Evolutionary conservation across 2,888 invertebrate genomes (phyloP), one percentile per base, ranked within the genome.

Genomic region (Vannuccia rotundouncinata): DNA sequence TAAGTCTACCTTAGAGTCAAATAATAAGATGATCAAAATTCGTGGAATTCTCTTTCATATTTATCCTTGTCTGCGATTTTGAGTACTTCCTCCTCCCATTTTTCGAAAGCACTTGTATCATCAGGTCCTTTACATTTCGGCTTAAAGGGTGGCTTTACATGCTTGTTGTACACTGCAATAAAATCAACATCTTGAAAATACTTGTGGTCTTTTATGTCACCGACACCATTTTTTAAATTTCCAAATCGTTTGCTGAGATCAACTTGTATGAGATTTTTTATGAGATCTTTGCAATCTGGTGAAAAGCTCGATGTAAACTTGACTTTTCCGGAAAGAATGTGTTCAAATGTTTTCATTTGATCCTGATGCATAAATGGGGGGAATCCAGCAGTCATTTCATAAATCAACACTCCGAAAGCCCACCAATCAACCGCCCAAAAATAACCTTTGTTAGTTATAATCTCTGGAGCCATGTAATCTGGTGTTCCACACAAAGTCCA

Each of bases 381-480:
- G 45, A 30, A 81, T 5, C 81, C 81, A 0, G 75, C 77, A 5
- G 76, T 77, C 75, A 81, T 31, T 59, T 81, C 81, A 28, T 81
- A 81, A 1, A 81, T n/a, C 17, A 81, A 59, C 2, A 81, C 74
- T 59, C 81, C 80, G 17, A 81, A 81, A 5, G 81, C 81, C 81
- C 81, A 81, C 74, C 81, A 81, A 29, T 81, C 81, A 13, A 81
- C 81, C 10, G 81, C 81, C 28, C 75, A 31, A 82, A 77, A 31
- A 81, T 81, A 82, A 5, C 81, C 81, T 25, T 81, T 81, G 28
- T 81, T 77, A 81, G 31, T 59, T 17, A 81, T 81, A 25, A 81
- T 81, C 81, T 81, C 81, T 5, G 81, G 81, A 27, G 81, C 81
- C 77, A 81, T 76, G 59, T 81, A 81, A 29, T 81, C 81, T 2